A percentile compares a stretch with the other conserved stretches of the same genome.
These are phyloP conservation scores for Macrostomum lignano DNA, from an alignment of 1,140 invertebrate genomes.

Conservation along the genomic window DNA sequence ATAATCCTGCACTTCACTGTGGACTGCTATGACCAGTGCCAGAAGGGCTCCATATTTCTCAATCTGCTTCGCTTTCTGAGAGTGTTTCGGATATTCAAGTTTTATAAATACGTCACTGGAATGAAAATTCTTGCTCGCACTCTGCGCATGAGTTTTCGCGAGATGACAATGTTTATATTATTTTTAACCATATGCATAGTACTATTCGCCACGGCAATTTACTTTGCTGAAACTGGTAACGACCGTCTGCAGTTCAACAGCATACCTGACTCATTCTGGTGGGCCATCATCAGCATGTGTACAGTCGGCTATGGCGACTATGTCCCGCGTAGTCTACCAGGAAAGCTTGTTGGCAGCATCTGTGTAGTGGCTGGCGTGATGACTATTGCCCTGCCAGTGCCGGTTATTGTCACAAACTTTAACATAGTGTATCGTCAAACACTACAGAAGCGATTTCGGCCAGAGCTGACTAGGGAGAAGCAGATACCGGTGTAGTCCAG, in stretches of 20 bases:
- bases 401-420: too few relatives aligned
- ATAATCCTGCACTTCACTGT: conserved; percentile 60
- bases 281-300: conserved; percentile 87
- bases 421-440: too few relatives aligned
- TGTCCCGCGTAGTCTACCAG: conserved; percentile 10
- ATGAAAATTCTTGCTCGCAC: conserved; percentile 13
- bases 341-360: conserved; percentile 39
- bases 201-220: conserved; percentile 12
- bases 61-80: conserved; percentile 13
- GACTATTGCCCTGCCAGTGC: conserved; percentile 68
- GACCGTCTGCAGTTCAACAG: conserved; percentile 24
- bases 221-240: conserved; percentile 12
- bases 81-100: conserved; percentile 9
- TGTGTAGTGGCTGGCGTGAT: conserved; percentile 57
- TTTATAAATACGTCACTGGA: conserved; percentile 25
- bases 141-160: conserved; percentile 12
- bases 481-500: too few relatives aligned
- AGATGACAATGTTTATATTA: conserved; percentile 11
- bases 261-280: conserved; percentile 75
- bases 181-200: conserved; percentile 11
- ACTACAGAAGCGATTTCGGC: too few relatives aligned
- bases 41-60: conserved; percentile 39
- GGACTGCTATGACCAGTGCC: conserved; percentile 39
- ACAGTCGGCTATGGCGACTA: conserved; percentile 62
- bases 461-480: too few relatives aligned